Evolutionary conservation across 2,888 invertebrate species (phyloP), one percentile per base, ranked within the genome.

Genomic region (Acanthosoma haemorrhoidale): DNA sequence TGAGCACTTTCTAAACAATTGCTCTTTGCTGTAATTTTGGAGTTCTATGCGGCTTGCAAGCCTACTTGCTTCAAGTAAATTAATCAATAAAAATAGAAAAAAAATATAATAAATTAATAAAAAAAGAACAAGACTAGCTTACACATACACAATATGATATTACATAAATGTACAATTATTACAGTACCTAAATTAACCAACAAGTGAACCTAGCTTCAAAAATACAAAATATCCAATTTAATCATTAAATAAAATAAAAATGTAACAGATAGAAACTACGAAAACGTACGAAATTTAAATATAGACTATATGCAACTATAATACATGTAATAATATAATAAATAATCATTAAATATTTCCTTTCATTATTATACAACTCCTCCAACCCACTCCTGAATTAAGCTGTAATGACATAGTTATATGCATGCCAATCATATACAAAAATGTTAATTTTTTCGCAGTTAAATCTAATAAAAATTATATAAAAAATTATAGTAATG

Each of bases 1-100:
- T 73, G 73, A 73, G 73, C 73, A 73, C 68, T 71, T 41, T 68
- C 73, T 73, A 71, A 71, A 58, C 69, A 71, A 73, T 73, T 73
- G 73, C 73, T 73, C 73, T 16, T 73, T 71, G 71, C 71, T 69
- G 69, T 73, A 67, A 51, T 70, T 70, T 67, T 57, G 43, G 67
- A 67, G 67, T 67, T 66, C 72, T 73, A 73, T 71, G 72, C 72
- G 72, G 71, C 72, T 71, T 66, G 72, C 72, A n/a, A 58, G 70
- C 72, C 71, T 73, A 69, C 59, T 67, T 71, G 39, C 41, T 38
- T 68, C 25, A 57, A 67, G 57, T 43, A 38, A 66, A 29, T 66
- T 11, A 5, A 2, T 43, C 36, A 51, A 34, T 67, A 67, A 57
- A 38, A 43, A 29, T 38, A 18, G 34, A 41, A 71, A 36, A 68